phyloP scores from a whole-genome alignment of 2,113 vertebrate species.

The Gulo gulo region DNA sequence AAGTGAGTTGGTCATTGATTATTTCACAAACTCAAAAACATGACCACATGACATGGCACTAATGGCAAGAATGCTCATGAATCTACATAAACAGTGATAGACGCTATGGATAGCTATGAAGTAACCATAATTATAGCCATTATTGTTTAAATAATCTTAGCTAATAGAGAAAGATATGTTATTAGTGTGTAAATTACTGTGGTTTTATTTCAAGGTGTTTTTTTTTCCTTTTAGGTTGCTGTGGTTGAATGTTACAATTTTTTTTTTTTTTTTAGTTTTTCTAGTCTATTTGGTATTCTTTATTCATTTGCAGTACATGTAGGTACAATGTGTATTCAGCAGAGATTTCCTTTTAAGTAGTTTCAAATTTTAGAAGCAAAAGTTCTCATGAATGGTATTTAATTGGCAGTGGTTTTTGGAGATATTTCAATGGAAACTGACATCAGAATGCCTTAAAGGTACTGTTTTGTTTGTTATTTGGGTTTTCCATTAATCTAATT shows the following conservation, averaged over 20 bases:
- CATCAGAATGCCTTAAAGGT: neutral
- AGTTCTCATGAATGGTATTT: neutral
- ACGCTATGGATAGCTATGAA: neutral
- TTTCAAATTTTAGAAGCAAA: neutral
- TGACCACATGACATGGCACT: neutral
- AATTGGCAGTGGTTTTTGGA: neutral
- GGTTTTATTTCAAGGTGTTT: neutral
- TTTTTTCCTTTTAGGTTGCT: neutral
- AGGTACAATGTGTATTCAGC: neutral
- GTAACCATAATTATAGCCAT: neutral
- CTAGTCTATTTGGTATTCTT: neutral
- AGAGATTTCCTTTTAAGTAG: neutral
- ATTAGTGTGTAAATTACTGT: neutral
- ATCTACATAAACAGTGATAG: neutral
- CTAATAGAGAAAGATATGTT: neutral
- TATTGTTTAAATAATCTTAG: neutral
- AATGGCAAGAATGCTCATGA: neutral
- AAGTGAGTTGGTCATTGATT: neutral
- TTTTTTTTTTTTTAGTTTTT: neutral
- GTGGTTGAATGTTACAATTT: neutral
- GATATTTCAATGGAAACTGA: neutral
- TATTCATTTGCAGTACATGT: neutral
- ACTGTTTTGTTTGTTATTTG: neutral
- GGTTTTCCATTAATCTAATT: neutral
- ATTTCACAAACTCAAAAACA: neutral